A percentile compares a stretch with the other conserved stretches of the same genome.
These are phyloP conservation scores for Trochalopteron elliotii DNA, from an alignment of 2,113 vertebrate species.

Conservation along the genomic window DNA sequence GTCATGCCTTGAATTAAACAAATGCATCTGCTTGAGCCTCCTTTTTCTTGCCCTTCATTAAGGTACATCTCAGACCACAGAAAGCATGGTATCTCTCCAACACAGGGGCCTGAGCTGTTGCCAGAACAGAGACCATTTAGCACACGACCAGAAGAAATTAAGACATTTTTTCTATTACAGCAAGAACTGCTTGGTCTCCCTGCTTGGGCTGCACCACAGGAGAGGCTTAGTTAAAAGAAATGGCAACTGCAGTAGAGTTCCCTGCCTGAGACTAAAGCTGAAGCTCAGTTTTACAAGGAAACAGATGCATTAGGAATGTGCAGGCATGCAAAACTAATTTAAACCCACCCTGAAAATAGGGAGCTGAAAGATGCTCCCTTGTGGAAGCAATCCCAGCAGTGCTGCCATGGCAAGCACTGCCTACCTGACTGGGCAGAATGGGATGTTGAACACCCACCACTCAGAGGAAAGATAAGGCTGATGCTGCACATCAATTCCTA, in stretches of 20 bases:
- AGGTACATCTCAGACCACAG: not conserved
- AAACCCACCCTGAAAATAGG: not conserved
- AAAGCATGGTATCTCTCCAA: accelerated
- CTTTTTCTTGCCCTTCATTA: not conserved
- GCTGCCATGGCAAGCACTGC: not conserved
- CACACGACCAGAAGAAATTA: not conserved
- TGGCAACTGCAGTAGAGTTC: not conserved
- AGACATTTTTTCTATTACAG: not conserved
- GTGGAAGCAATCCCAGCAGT: not conserved
- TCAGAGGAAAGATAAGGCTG: not conserved
- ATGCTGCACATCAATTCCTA: not conserved
- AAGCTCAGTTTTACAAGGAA: not conserved
- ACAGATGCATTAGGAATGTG: not conserved
- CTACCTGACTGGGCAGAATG: not conserved
- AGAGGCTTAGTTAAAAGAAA: not conserved
- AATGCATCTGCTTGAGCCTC: not conserved
- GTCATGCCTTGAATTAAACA: not conserved
- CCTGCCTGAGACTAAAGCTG: not conserved
- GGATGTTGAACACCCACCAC: accelerated
- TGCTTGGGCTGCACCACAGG: not conserved
- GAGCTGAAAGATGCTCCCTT: not conserved
- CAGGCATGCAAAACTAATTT: not conserved
- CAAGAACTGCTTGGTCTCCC: not conserved
- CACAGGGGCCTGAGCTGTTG: not conserved
- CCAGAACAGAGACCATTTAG: not conserved